phyloP scores from a whole-genome alignment of 2,113 vertebrate species.

The Pollimyrus isidori region DNA sequence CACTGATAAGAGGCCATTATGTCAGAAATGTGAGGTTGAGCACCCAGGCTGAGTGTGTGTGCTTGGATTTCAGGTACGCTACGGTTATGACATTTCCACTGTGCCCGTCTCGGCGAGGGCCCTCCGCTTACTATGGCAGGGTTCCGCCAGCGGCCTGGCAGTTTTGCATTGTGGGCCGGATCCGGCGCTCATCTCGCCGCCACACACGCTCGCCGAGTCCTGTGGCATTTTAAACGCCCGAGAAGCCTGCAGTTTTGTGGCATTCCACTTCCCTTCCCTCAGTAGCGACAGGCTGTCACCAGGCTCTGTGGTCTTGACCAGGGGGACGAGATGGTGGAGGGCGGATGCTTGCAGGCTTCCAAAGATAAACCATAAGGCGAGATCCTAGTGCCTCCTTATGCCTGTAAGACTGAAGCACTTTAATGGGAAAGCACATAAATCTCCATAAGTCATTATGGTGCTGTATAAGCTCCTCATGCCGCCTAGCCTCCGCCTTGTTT shows the following conservation, averaged over 20 bases:
- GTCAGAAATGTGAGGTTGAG: neutral
- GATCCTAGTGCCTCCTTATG: neutral
- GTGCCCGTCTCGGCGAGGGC: neutral
- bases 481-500: neutral
- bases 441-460: neutral
- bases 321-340: neutral
- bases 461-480: neutral
- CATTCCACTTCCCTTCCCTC: neutral
- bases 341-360: neutral
- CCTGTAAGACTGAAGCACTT: neutral
- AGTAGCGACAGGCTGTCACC: neutral
- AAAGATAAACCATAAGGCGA: neutral
- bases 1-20: slow-evolving; percentile 4
- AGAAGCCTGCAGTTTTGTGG: neutral
- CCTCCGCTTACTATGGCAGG: neutral
- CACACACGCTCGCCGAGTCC: neutral
- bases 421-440: neutral
- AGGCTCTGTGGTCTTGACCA: neutral
- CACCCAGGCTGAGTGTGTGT: neutral
- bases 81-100: neutral
- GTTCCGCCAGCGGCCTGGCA: neutral
- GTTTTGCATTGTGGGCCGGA: neutral
- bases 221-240: slow-evolving; percentile 12
- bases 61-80: neutral
- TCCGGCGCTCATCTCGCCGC: neutral